Percentiles rank a stretch among this genome's conserved stretches.
Conservation (phyloP, 2,797 vertebrate genomes). For the Emys orbicularis region DNA sequence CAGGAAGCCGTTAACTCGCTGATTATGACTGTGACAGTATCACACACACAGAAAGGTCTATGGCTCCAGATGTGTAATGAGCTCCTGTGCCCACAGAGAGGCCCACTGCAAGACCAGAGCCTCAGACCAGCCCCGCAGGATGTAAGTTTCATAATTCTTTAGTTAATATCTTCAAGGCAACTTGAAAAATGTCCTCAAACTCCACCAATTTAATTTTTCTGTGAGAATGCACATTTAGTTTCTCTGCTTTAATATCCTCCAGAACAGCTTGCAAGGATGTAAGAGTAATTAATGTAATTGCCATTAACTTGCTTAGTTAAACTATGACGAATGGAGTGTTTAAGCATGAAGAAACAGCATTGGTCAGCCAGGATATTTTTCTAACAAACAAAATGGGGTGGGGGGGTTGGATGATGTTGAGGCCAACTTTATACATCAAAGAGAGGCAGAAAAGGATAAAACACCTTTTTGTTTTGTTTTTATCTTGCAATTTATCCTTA, state of each 20-base stretch:
- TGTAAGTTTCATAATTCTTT: background rate
- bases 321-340: background rate
- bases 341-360: background rate
- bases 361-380: background rate
- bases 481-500: accelerated
- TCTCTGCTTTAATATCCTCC: background rate
- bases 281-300: background rate
- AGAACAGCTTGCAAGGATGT: background rate
- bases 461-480: background rate
- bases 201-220: background rate
- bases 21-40: background rate
- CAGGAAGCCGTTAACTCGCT: accelerated
- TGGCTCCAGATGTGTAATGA: background rate
- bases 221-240: background rate
- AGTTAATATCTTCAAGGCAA: background rate
- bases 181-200: background rate
- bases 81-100: background rate
- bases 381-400: background rate
- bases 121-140: background rate
- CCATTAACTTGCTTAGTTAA: background rate
- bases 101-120: accelerated
- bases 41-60: accelerated
- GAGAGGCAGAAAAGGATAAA: background rate
- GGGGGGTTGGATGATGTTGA: background rate
- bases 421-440: background rate